A percentile compares a stretch with the other conserved stretches of the same genome.
phyloP scores from a whole-genome alignment of 2,888 invertebrate genomes.

The Cryptocheilus praepositus region DNA sequence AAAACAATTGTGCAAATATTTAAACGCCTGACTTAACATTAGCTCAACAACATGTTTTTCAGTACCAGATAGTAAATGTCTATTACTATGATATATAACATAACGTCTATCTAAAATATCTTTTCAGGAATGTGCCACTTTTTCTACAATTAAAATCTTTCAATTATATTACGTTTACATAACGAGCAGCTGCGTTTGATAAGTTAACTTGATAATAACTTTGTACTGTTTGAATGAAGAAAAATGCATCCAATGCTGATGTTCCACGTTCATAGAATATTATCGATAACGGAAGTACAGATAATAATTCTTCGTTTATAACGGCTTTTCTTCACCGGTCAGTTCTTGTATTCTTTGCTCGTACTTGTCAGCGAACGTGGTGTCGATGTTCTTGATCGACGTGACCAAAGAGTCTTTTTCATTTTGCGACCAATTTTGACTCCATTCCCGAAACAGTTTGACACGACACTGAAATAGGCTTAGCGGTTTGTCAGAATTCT shows the following conservation, averaged over 20 bases:
- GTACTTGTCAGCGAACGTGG: constrained; percentile 82
- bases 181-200: no score
- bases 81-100: no score
- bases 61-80: no score
- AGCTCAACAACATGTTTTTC: no score
- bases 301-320: no score
- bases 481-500: constrained; percentile 81
- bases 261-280: no score
- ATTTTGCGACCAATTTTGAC: constrained; percentile 85
- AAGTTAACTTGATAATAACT: not conserved
- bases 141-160: no score
- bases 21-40: not conserved
- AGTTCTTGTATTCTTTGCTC: constrained; percentile 65
- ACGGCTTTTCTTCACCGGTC: constrained; percentile 17
- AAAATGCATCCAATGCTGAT: not conserved
- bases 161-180: no score
- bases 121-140: no score
- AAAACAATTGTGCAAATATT: not conserved
- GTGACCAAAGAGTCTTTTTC: constrained; percentile 83
- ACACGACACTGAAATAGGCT: constrained; percentile 90
- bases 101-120: no score
- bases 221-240: constrained; percentile 1
- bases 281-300: no score
- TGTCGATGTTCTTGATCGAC: constrained; percentile 83
- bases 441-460: constrained; percentile 91